Evolutionary conservation across 2,888 invertebrate species (phyloP).

Genomic region (Agrochola litura): DNA sequence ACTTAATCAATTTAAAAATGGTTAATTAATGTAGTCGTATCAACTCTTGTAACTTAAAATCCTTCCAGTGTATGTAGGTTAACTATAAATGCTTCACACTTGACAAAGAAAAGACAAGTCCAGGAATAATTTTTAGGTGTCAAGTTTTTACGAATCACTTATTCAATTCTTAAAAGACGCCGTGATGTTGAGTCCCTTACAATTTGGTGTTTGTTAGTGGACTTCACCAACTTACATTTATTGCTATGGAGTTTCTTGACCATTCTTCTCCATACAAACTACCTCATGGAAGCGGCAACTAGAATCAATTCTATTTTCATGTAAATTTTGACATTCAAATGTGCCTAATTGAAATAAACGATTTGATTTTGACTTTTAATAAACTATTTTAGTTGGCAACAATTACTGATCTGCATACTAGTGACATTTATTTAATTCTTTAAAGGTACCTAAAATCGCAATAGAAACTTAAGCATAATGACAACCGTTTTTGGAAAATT

Average conservation of each 20-base stretch:
- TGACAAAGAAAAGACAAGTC: background rate
- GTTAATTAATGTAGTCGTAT: background rate
- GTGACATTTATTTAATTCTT: no score
- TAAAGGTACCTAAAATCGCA: no score
- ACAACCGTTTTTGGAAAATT: background rate
- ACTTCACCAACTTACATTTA: background rate
- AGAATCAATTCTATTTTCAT: background rate
- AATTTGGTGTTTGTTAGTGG: background rate
- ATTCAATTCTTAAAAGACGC: background rate
- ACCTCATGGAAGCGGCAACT: no score
- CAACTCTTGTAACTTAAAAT: background rate
- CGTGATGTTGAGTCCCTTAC: background rate
- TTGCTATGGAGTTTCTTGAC: background rate
- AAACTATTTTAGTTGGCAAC: no score
- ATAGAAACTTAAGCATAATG: background rate
- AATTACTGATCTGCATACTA: no score
- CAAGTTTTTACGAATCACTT: background rate
- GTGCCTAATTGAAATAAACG: background rate
- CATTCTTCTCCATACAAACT: background rate
- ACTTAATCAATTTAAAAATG: background rate
- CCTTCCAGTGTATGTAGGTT: background rate
- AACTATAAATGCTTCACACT: background rate
- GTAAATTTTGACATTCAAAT: background rate
- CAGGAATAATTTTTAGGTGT: background rate
- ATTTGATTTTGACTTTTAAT: background rate